Conservation (phyloP, 2,888 invertebrate species). For the Sphecodes monilicornis region DNA sequence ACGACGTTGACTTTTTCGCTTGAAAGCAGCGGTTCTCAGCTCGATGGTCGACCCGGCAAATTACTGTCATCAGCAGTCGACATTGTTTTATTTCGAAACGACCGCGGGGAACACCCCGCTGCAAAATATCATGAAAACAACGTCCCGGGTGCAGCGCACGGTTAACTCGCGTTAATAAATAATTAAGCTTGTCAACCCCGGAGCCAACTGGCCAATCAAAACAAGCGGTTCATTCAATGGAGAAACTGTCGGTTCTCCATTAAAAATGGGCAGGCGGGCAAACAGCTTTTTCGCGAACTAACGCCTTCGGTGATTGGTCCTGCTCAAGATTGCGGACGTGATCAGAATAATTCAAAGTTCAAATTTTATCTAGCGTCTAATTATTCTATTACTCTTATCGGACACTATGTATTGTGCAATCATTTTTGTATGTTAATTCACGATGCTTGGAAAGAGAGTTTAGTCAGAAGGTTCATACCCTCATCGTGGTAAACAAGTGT, state of each 20-base stretch:
- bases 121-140: background rate
- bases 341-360: background rate
- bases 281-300: background rate
- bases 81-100: background rate
- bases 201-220: background rate
- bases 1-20: background rate
- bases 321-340: background rate
- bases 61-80: background rate
- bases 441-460: background rate
- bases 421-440: background rate
- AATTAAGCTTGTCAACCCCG: conserved; percentile 13
- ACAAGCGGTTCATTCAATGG: conserved; percentile 11
- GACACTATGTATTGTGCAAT: background rate
- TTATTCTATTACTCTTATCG: background rate
- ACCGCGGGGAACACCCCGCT: background rate
- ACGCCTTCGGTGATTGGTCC: background rate
- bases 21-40: background rate
- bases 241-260: conserved; percentile 12
- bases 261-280: background rate
- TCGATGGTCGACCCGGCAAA: background rate
- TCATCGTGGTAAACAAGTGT: background rate
- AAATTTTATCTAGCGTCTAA: background rate
- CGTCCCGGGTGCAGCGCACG: background rate
- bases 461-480: background rate
- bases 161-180: conserved; percentile 20